phyloP scores from a whole-genome alignment of 2,797 vertebrate species.

The Pteropus rufus region DNA sequence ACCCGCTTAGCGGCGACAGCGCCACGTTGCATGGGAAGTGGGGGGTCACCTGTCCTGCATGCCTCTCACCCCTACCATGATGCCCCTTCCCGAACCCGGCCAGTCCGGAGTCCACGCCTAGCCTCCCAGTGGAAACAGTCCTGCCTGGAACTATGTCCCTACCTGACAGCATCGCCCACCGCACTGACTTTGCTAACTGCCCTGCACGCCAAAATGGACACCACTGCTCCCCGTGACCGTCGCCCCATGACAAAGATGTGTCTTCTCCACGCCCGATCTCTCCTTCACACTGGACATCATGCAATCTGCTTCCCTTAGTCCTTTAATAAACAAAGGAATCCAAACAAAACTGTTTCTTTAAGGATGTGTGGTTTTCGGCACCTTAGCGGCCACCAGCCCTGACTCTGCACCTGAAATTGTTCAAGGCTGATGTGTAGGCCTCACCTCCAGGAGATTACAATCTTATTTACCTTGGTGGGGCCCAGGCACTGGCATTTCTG shows the following conservation, averaged over 20 bases:
- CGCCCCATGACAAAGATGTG: neutral
- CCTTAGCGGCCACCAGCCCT: neutral
- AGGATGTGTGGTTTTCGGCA: neutral
- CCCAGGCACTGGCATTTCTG: neutral
- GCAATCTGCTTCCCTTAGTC: neutral
- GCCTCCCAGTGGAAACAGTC: neutral
- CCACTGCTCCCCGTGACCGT: accelerated
- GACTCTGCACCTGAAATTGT: neutral
- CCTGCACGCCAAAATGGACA: no score
- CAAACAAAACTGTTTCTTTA: neutral
- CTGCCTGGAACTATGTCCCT: neutral
- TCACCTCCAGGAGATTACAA: neutral
- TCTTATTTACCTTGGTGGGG: neutral
- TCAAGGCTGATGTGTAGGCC: neutral
- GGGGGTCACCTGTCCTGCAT: accelerated
- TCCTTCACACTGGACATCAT: neutral
- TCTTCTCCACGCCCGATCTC: neutral
- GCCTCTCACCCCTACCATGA: no score
- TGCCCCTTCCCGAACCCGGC: neutral
- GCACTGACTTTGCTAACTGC: neutral
- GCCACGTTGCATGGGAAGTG: neutral
- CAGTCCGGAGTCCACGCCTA: neutral
- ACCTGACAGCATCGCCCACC: no score
- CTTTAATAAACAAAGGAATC: neutral
- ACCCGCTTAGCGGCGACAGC: neutral